Conservation (phyloP, 2,797 vertebrate genomes). For the Manis javanica region DNA sequence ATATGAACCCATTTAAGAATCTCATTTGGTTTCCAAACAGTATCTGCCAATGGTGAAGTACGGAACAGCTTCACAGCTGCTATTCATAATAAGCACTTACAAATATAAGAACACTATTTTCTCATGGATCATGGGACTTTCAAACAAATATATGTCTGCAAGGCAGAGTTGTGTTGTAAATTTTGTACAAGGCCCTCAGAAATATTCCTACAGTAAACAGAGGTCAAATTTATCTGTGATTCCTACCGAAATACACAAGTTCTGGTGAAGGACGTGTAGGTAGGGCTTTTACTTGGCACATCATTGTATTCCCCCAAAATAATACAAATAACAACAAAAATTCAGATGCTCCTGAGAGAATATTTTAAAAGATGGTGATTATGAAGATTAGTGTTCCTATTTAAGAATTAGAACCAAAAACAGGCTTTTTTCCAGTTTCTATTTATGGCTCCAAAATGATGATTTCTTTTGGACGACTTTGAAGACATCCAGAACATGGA, state of each 20-base stretch:
- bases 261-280: background rate
- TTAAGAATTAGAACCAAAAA: slow-evolving; percentile 48
- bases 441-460: slow-evolving; percentile 23
- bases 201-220: slow-evolving; percentile 23
- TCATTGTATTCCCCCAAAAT: background rate
- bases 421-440: background rate
- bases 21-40: slow-evolving; percentile 58
- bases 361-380: background rate
- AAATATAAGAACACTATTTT: slow-evolving; percentile 59
- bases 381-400: background rate
- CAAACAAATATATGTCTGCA: slow-evolving; percentile 46
- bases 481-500: slow-evolving; percentile 25
- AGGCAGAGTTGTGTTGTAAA: slow-evolving; percentile 42
- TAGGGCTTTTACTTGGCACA: background rate
- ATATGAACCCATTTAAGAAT: slow-evolving; percentile 44
- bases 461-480: background rate
- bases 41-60: slow-evolving; percentile 43
- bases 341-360: background rate
- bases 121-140: background rate
- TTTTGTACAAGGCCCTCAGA: slow-evolving; percentile 52
- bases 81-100: slow-evolving; percentile 59
- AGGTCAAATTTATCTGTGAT: background rate
- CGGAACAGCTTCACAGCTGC: slow-evolving; percentile 36
- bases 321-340: slow-evolving; percentile 1
- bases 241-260: background rate